These are phyloP conservation scores for Leptocoma aspasia DNA, from an alignment of 2,113 vertebrate species.

Conservation along the genomic window DNA sequence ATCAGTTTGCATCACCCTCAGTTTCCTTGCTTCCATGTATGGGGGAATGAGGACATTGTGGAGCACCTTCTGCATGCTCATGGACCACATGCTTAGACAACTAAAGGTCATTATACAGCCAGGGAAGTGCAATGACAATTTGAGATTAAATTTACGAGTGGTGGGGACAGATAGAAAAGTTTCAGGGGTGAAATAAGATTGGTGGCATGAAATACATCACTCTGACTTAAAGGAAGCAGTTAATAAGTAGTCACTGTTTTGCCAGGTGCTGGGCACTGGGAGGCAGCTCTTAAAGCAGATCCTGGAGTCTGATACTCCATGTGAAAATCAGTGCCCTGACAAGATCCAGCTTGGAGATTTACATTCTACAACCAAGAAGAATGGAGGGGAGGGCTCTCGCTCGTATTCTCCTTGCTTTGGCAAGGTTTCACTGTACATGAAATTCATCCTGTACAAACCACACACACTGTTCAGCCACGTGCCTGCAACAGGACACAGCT, in stretches of 20 bases:
- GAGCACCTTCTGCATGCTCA: neutral
- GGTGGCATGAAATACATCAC: neutral
- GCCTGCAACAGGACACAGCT: neutral
- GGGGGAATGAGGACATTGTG: rapidly evolving
- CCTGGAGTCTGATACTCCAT: neutral
- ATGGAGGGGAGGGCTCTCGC: neutral
- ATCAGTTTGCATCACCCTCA: neutral
- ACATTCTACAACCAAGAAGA: neutral
- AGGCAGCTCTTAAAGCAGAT: neutral
- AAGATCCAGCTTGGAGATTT: neutral
- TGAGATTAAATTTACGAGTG: neutral
- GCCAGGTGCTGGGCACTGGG: neutral
- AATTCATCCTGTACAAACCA: neutral
- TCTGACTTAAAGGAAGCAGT: neutral
- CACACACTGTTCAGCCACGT: rapidly evolving
- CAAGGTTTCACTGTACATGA: neutral
- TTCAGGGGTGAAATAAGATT: neutral
- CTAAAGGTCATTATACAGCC: neutral
- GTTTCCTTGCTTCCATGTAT: neutral
- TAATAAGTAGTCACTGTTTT: neutral
- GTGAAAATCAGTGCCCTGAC: neutral
- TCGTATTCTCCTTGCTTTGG: neutral
- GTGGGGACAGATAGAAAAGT: neutral
- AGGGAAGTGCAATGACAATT: neutral
- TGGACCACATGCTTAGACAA: neutral